phyloP scores from a whole-genome alignment of 2,113 vertebrate species.

The Bubo scandiacus region DNA sequence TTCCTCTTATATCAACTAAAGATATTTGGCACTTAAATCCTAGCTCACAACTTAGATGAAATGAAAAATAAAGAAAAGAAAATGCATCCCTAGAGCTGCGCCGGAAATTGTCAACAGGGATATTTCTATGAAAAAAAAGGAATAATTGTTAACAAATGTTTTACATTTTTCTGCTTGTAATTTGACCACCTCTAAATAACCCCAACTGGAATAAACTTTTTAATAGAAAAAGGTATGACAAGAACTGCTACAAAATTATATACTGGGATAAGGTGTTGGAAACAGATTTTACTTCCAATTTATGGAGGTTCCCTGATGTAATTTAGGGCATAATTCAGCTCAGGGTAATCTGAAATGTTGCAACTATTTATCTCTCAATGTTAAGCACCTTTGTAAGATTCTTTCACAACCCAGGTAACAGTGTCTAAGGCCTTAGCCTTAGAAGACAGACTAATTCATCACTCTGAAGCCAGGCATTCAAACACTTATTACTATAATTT shows the following conservation, averaged over 20 bases:
- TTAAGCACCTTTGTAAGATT: neutral
- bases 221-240: neutral
- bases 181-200: neutral
- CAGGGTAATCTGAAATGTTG: neutral
- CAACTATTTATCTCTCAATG: neutral
- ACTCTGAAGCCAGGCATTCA: neutral
- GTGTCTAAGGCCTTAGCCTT: neutral
- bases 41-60: neutral
- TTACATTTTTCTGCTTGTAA: neutral
- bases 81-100: neutral
- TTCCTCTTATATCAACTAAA: neutral
- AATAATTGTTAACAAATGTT: neutral
- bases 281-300: neutral
- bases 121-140: neutral
- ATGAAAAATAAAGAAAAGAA: neutral
- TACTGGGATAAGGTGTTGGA: neutral
- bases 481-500: neutral
- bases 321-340: neutral
- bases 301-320: neutral
- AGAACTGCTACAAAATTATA: neutral
- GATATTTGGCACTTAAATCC: conserved; percentile 23
- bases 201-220: neutral
- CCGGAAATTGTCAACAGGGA: neutral
- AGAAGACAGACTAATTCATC: neutral
- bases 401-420: neutral